Evolutionary conservation across 2,113 vertebrate genomes (phyloP), one percentile per base, ranked within the genome.

Genomic region (Tychaedon coryphoeus): DNA sequence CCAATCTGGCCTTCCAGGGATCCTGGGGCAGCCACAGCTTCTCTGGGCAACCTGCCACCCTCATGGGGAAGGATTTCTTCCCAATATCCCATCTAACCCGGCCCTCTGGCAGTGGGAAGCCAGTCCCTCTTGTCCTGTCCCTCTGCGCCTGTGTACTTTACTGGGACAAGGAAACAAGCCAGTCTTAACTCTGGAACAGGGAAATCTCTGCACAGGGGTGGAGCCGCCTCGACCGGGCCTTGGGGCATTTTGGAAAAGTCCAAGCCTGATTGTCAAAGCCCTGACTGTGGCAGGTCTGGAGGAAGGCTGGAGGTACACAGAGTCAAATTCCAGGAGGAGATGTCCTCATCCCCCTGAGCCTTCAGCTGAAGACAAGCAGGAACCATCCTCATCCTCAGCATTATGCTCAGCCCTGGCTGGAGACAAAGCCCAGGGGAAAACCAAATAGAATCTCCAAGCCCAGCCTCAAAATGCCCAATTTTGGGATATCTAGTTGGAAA

Each of bases 401-500:
- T 6, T 36, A 2, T 20, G 1, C n/a, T 62, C 42, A 56, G 65
- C 36, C 47, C 58, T 18, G 2, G 11, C 53, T 8, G 23, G 12
- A 23, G 64, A 17, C 50, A 40, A 61, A 71, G 17, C 33, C 31
- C 26, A 29, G 9, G 15, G 38, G 18, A 54, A 54, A 62, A 36
- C 4, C 5, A 11, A 40, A 29, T 1, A 6, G 36, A 8, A 57
- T 20, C n/a, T 10, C 18, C 0, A 19, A 26, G 47, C 17, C 19
- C 0, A 2, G 25, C 48, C 54, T 12, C 50, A 7, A 14, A 19
- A 2, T 0, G 5, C 31, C 58, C 47, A 1, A 0, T 15, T 43
- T 18, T 6, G 34, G 3, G 38, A 38, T 19, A 8, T 22, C 5
- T 3, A 0, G 14, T 6, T 12, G 62, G 43, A 31, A 19, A 64